Conservation (phyloP, 2,888 invertebrate species). For the Eristalis tenax region DNA sequence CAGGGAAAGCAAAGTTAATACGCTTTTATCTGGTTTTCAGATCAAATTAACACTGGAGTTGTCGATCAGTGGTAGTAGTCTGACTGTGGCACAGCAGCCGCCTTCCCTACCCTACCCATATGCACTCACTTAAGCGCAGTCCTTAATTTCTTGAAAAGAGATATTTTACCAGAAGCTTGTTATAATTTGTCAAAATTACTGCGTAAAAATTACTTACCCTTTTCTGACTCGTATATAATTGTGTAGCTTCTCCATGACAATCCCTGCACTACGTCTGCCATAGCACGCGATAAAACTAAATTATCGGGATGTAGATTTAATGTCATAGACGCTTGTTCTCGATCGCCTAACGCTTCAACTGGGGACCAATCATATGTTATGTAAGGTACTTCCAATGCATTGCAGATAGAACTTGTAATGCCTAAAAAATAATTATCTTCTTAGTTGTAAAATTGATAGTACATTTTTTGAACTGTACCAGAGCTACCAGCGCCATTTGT, state of each 20-base stretch:
- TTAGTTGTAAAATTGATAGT: neutral
- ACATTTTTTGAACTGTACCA: slow-evolving; percentile 79
- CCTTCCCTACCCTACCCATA: too few species aligned
- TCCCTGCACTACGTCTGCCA: slow-evolving; percentile 87
- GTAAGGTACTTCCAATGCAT: slow-evolving; percentile 85
- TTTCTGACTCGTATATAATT: slow-evolving; percentile 91
- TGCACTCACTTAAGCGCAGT: too few species aligned
- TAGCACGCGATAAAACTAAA: slow-evolving; percentile 85
- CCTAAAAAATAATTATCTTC: slow-evolving; percentile 73
- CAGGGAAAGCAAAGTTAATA: too few species aligned
- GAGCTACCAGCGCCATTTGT: slow-evolving; percentile 82
- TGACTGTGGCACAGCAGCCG: too few species aligned
- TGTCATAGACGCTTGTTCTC: slow-evolving; percentile 82
- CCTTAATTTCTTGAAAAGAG: too few species aligned
- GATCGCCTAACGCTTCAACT: slow-evolving; percentile 81
- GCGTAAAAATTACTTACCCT: slow-evolving; percentile 82
- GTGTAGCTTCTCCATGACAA: slow-evolving; percentile 91
- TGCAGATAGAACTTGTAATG: slow-evolving; percentile 83
- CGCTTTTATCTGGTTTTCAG: too few species aligned
- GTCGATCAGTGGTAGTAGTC: too few species aligned
- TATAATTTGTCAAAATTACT: neutral
- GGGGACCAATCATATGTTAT: slow-evolving; percentile 84
- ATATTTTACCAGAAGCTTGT: too few species aligned
- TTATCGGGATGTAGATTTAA: slow-evolving; percentile 88
- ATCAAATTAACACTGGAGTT: too few species aligned